These are phyloP conservation scores for Syrphus vitripennis DNA, from an alignment of 2,888 invertebrate species.

Conservation along the genomic window DNA sequence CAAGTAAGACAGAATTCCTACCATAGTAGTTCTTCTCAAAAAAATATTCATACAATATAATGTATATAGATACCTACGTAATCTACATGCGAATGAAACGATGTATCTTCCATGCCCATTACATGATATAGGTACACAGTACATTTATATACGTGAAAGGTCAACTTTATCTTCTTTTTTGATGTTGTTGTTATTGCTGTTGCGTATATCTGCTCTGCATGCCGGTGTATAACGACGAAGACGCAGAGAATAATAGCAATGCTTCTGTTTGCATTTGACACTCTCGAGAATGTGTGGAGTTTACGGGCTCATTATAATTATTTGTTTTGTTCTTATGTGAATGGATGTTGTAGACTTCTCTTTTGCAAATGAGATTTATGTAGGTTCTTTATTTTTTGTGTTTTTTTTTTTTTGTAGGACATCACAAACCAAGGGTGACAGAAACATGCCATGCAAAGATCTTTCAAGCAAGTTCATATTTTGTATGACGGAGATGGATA, in stretches of 20 bases:
- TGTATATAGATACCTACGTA: neutral
- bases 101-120: conserved; percentile 17
- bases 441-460: conserved; percentile 36
- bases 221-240: neutral
- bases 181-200: neutral
- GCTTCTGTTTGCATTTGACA: conserved; percentile 37
- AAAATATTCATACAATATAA: neutral
- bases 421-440: conserved; percentile 20
- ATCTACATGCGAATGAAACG: neutral
- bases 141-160: conserved; percentile 20
- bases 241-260: conserved; percentile 19
- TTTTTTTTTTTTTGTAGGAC: conserved; percentile 23
- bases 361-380: conserved; percentile 35
- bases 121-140: neutral
- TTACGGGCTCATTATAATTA: conserved; percentile 55
- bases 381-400: conserved; percentile 29
- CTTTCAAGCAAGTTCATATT: conserved; percentile 12
- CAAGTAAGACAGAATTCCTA: conserved; percentile 30
- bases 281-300: conserved; percentile 29
- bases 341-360: conserved; percentile 44
- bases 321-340: conserved; percentile 43
- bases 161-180: conserved; percentile 45
- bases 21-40: neutral
- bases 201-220: neutral
- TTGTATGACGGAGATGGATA: conserved; percentile 14